phyloP scores from a whole-genome alignment of 2,888 invertebrate genomes.

The Diarsia dahlii region DNA sequence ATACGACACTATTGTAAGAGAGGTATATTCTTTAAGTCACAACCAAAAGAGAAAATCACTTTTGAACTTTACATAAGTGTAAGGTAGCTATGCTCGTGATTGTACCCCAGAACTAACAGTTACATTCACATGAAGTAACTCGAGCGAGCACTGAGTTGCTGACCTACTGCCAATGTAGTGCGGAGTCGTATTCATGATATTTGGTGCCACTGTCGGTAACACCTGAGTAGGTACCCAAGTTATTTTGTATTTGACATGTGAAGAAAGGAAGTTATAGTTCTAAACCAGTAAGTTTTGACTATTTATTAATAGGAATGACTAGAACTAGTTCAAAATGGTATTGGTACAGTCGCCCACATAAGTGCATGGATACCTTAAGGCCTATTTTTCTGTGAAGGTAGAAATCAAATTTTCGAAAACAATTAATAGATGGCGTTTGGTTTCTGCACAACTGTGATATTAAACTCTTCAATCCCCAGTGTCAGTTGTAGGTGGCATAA shows the following conservation, averaged over 20 bases:
- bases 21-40: not conserved
- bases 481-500: too few relatives aligned
- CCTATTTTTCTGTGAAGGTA: too few relatives aligned
- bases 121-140: constrained; percentile 16
- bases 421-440: too few relatives aligned
- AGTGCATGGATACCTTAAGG: too few relatives aligned
- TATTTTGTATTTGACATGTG: not conserved
- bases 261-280: not conserved
- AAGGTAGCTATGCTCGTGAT: not conserved
- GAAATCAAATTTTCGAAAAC: too few relatives aligned
- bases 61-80: not conserved
- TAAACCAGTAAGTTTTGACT: not conserved
- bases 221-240: not conserved
- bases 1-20: not conserved
- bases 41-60: not conserved
- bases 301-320: not conserved
- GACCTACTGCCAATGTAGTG: not conserved
- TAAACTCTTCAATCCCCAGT: too few relatives aligned
- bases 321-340: not conserved
- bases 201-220: not conserved
- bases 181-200: constrained; percentile 9
- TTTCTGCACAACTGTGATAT: too few relatives aligned
- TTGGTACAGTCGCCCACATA: too few relatives aligned
- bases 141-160: constrained; percentile 1
- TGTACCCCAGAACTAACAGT: constrained; percentile 17